These are phyloP conservation scores for Crossocerus cetratus DNA, from an alignment of 2,888 invertebrate species.

Conservation along the genomic window DNA sequence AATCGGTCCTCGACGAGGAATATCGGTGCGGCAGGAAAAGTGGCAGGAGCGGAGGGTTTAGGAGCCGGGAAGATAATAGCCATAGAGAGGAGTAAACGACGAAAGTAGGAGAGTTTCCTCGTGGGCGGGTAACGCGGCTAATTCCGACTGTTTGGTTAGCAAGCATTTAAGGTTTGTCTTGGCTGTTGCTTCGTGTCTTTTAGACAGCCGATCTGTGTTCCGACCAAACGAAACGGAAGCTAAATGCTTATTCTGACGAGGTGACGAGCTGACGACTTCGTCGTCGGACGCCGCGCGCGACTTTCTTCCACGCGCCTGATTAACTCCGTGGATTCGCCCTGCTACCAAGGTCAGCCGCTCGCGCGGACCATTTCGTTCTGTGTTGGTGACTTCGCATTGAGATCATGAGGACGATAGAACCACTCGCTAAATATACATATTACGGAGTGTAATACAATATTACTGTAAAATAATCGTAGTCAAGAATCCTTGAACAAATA, in stretches of 20 bases:
- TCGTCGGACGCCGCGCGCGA: not conserved
- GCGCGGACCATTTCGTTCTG: too few species aligned
- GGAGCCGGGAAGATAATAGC: slow-evolving; percentile 57
- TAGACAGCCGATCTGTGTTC: slow-evolving; percentile 76
- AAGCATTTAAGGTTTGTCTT: slow-evolving; percentile 77
- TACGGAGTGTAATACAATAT: too few species aligned
- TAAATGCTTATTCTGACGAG: slow-evolving; percentile 61
- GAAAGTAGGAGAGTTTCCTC: slow-evolving; percentile 60
- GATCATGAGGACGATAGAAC: too few species aligned
- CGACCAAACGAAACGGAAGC: slow-evolving; percentile 74
- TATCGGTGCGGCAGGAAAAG: too few species aligned
- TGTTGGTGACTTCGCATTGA: too few species aligned
- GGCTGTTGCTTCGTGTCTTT: slow-evolving; percentile 76
- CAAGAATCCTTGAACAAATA: too few species aligned
- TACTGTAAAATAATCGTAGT: too few species aligned
- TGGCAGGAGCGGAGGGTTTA: not conserved
- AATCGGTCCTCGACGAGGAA: too few species aligned
- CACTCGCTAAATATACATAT: too few species aligned
- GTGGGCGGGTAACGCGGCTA: slow-evolving; percentile 71
- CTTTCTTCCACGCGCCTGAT: slow-evolving; percentile 21
- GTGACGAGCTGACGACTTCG: slow-evolving; percentile 57
- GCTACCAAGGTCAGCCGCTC: not conserved
- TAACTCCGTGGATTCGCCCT: slow-evolving; percentile 16
- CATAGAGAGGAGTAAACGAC: slow-evolving; percentile 66
- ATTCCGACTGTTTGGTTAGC: slow-evolving; percentile 76